Evolutionary conservation across 2,888 invertebrate genomes (phyloP), one percentile per base, ranked within the genome.

Genomic region (Ferrisia virgata): DNA sequence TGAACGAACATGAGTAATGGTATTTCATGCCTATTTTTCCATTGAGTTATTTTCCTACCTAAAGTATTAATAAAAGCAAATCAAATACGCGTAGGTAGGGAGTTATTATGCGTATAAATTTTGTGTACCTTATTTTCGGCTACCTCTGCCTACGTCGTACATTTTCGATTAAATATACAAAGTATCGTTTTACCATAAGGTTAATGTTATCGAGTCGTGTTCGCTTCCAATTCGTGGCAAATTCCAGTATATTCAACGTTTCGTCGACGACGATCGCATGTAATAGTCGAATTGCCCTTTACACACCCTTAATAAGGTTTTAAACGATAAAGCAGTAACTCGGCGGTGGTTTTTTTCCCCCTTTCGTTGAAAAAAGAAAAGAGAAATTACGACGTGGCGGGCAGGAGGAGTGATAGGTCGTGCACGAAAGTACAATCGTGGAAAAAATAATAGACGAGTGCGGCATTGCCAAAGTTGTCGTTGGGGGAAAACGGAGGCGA

Each of bases 231-330:
- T 18, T 47, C 47, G 47, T 47, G 43, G n/a, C 47, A 9, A 47
- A 47, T 47, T 47, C 47, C 47, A 47, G 47, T 18, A 47, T n/a
- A n/a, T n/a, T n/a, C 47, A 47, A 36, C 36, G 36, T 6, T 47
- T 47, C 47, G 58, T 64, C 58, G 58, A 64, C 47, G 47, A 64
- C 47, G 47, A 64, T 64, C 58, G 58, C 58, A 64, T 64, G 58
- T 64, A 64, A 64, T 25, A 28, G 58, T 64, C 25, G 28, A 28
- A 64, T 64, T 64, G 58, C 25, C 58, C 58, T 64, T 64, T 64
- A 28, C 58, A 13, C 58, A 28, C 58, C 28, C 58, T 64, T 64
- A 64, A 64, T 64, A 64, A 64, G 58, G 25, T 28, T 47, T 47
- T 47, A 18, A 47, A 18, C 47, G 47, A 47, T 47, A 47, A 47